Evolutionary conservation across 1,140 invertebrate species (phyloP).

Genomic region (Agrilus planipennis): DNA sequence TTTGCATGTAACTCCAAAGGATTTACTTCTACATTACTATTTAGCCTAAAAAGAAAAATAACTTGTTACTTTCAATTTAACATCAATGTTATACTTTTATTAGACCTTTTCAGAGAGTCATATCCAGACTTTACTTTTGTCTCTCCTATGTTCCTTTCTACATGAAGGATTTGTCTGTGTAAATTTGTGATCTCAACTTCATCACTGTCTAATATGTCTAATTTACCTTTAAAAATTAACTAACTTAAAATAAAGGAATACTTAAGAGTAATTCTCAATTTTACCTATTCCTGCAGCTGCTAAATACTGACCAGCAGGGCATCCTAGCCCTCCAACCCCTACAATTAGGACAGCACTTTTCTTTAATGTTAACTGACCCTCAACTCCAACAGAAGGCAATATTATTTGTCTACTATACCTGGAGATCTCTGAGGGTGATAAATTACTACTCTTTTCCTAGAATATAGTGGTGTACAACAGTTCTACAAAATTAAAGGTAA

Average conservation of each 20-base stretch:
- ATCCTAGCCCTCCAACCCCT: slow-evolving; percentile 92
- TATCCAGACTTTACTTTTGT: slow-evolving; percentile 71
- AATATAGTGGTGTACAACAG: background rate
- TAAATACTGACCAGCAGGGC: slow-evolving; percentile 81
- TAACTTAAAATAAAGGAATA: slow-evolving; percentile 13
- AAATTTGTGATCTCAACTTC: slow-evolving; percentile 85
- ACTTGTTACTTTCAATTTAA: slow-evolving; percentile 9
- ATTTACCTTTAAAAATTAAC: slow-evolving; percentile 37
- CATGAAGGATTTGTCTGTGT: slow-evolving; percentile 86
- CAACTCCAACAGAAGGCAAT: slow-evolving; percentile 60
- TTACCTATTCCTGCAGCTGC: slow-evolving; percentile 80
- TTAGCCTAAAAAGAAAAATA: slow-evolving; percentile 1
- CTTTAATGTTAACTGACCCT: slow-evolving; percentile 65
- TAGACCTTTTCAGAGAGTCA: slow-evolving; percentile 52
- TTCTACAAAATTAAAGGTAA: slow-evolving; percentile 15
- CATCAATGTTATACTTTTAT: too few relatives aligned
- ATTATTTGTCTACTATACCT: slow-evolving; percentile 87
- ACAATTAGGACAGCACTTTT: slow-evolving; percentile 73
- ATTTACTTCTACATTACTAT: slow-evolving; percentile 52
- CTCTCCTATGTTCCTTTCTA: slow-evolving; percentile 51
- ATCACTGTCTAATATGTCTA: slow-evolving; percentile 94
- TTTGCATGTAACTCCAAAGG: slow-evolving; percentile 61
- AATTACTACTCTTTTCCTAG: slow-evolving; percentile 5
- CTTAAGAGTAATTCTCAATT: too few relatives aligned
- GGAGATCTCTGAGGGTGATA: slow-evolving; percentile 53